Conservation (phyloP, 2,797 vertebrate genomes). For the Buphagus erythrorhynchus region DNA sequence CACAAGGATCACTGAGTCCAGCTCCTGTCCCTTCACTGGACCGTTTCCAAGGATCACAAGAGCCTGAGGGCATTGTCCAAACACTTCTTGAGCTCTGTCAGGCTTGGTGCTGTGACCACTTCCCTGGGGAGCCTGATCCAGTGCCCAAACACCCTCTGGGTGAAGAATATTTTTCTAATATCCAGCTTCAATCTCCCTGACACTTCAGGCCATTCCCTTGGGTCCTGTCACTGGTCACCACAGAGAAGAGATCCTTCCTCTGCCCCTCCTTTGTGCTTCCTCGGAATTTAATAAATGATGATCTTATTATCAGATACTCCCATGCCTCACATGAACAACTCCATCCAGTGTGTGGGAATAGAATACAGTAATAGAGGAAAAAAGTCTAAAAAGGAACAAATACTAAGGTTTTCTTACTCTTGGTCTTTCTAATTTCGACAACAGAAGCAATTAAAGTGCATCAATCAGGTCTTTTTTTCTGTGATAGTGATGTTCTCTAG, state of each 20-base stretch:
- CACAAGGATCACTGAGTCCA: background rate
- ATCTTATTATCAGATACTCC: background rate
- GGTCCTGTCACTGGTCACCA: background rate
- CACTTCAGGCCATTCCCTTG: background rate
- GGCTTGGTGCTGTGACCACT: background rate
- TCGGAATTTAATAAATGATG: background rate
- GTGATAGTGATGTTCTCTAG: conserved; percentile 4
- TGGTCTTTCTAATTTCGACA: background rate
- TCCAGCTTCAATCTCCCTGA: background rate
- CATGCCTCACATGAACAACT: background rate
- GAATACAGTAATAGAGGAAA: background rate
- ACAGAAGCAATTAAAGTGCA: conserved; percentile 39
- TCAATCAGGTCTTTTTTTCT: background rate
- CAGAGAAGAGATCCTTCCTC: background rate
- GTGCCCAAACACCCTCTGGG: background rate
- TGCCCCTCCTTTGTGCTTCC: background rate
- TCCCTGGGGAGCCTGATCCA: background rate
- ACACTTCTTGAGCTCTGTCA: background rate
- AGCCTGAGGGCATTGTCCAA: background rate
- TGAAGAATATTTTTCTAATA: background rate
- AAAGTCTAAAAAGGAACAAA: background rate
- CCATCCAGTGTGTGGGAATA: background rate
- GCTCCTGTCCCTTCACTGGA: background rate
- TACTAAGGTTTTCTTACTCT: background rate
- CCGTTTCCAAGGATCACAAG: background rate